Percentiles rank a stretch among this genome's conserved stretches.
Evolutionary conservation across 1,140 invertebrate species (phyloP).

Genomic region (Semibalanus balanoides): DNA sequence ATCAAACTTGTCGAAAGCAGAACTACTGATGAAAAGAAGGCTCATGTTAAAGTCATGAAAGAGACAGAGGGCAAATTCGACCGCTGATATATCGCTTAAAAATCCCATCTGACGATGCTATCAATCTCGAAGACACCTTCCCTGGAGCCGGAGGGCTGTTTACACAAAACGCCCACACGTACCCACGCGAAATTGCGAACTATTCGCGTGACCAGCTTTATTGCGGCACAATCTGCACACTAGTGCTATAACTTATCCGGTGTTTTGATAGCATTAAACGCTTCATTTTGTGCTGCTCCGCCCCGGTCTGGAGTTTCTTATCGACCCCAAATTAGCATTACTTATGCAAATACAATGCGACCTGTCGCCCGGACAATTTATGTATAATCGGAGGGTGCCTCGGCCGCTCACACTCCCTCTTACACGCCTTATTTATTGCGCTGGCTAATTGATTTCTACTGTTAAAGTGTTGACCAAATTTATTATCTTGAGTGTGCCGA

Average conservation of each 20-base stretch:
- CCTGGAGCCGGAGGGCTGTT: too few relatives aligned
- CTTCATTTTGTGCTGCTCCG: neutral
- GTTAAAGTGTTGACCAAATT: constrained; percentile 4
- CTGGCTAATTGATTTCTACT: constrained; percentile 5
- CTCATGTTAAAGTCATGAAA: too few relatives aligned
- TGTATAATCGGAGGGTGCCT: neutral
- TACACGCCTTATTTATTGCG: constrained; percentile 4
- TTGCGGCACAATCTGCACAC: too few relatives aligned
- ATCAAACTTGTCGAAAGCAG: too few relatives aligned
- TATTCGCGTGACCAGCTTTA: too few relatives aligned
- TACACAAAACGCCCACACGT: too few relatives aligned
- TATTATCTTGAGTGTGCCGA: neutral
- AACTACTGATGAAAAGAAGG: too few relatives aligned
- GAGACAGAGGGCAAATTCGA: too few relatives aligned
- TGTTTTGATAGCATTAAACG: neutral
- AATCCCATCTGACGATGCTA: too few relatives aligned
- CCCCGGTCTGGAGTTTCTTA: neutral
- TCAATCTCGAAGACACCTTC: too few relatives aligned
- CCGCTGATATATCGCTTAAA: too few relatives aligned
- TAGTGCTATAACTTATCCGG: neutral
- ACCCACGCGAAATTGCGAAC: too few relatives aligned
- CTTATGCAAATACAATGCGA: constrained; percentile 2
- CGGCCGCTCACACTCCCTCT: neutral
- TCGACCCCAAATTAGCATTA: neutral
- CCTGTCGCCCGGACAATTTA: neutral